Evolutionary conservation across 1,140 invertebrate species (phyloP).

Genomic region (Luehdorfia chinensis): DNA sequence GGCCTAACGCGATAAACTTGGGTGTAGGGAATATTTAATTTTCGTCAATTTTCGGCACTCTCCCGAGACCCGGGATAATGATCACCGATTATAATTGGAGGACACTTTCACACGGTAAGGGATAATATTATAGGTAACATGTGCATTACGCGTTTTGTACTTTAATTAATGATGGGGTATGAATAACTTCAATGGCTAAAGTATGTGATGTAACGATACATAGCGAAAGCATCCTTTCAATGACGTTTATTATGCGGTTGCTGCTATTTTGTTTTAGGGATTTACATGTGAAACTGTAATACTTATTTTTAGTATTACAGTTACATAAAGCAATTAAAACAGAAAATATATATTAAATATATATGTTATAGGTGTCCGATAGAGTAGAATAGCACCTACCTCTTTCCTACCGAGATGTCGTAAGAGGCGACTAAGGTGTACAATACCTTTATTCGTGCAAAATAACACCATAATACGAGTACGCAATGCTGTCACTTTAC

Average conservation of each 20-base stretch:
- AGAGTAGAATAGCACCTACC: too few species aligned
- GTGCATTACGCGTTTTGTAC: not conserved
- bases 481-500: too few species aligned
- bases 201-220: not conserved
- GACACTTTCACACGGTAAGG: conserved; percentile 11
- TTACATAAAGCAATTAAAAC: not conserved
- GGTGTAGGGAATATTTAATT: conserved; percentile 43
- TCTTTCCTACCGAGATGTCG: too few species aligned
- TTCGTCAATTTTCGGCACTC: conserved; percentile 59
- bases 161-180: not conserved
- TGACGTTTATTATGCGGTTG: not conserved
- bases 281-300: not conserved
- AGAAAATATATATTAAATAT: too few species aligned
- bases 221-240: not conserved
- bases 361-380: too few species aligned
- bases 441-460: too few species aligned
- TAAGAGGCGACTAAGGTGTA: too few species aligned
- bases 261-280: not conserved
- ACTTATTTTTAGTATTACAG: not conserved
- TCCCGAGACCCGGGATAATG: conserved; percentile 73
- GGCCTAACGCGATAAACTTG: conserved; percentile 39
- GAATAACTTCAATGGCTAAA: not conserved
- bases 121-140: not conserved
- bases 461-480: too few species aligned
- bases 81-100: conserved; percentile 23